Evolutionary conservation across 2,113 vertebrate species (phyloP), one percentile per base, ranked within the genome.

Genomic region (Pachycephala philippinensis): DNA sequence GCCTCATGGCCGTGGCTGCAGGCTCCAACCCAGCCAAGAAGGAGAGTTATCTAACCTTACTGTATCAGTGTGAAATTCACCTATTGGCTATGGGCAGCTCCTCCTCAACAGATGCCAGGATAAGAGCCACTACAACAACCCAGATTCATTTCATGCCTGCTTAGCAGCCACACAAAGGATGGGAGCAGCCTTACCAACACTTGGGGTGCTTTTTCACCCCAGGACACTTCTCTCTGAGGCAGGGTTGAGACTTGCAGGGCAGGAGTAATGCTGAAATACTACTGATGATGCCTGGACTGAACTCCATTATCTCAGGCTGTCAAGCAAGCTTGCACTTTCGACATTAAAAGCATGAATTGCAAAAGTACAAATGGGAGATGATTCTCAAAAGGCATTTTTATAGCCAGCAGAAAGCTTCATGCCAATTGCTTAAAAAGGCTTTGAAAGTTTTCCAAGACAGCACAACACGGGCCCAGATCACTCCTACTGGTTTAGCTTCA

Each of bases 361-460:
- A 28, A 50, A 84, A 92, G 80, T 64, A 84, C 56, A 71, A 96
- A 81, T 82, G 86, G 69, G 72, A 97, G 56, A 92, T 89, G 68
- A 87, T 94, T 96, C 86, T 94, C 79, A 94, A 81, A 92, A 81
- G 82, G 19, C 85, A 26, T 78, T 94, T 90, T 84, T 86, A 65
- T 63, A 96, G 88, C 60, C 64, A 90, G 64, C 79, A 86, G 79
- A 86, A 92, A 77, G 52, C 78, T 92, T 92, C 52, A 53, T 87
- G 90, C 64, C 90, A 95, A 24, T 77, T 92, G 72, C 93, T 93
- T 95, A 33, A 90, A 96, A 95, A 94, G 76, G 56, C 52, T 87
- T 92, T 96, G 96, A 97, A 93, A 90, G 28, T 90, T 93, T 94
- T 95, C 96, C 96, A 95, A 84, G 83, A 68, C n/a, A 71, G 64